Percentiles rank a stretch among this genome's conserved stretches.
phyloP scores from a whole-genome alignment of 30 jellyfish, hydroid and myxozoan genomes.

The Nemopilema nomurai region DNA sequence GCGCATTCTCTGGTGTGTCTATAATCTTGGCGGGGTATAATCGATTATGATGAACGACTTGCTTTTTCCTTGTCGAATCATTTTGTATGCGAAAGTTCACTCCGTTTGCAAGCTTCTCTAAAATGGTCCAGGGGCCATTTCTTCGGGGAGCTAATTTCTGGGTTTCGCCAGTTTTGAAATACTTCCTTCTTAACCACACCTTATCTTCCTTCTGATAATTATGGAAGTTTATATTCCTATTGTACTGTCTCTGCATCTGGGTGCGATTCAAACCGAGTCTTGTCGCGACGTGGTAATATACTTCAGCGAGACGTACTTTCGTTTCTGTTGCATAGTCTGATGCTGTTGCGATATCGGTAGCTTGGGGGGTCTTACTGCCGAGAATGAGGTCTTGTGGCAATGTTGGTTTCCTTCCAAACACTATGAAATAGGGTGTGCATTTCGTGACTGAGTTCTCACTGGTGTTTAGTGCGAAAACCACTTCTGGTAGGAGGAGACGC shows the following conservation, averaged over 20 bases:
- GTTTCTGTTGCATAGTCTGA: conserved; percentile 38
- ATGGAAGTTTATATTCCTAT: conserved; percentile 31
- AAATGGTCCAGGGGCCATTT: conserved; percentile 44
- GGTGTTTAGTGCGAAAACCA: conserved; percentile 33
- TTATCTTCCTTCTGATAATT: conserved; percentile 16
- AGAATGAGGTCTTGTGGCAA: conserved; percentile 7
- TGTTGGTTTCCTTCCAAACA: too few relatives aligned
- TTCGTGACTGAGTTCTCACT: conserved; percentile 49
- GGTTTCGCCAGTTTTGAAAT: conserved; percentile 40
- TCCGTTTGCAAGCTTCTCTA: conserved; percentile 9
- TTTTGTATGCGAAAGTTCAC: too few relatives aligned
- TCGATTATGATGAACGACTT: conserved; percentile 29
- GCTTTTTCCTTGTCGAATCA: conserved; percentile 4
- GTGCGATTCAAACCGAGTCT: conserved; percentile 13
- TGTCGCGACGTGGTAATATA: conserved; percentile 34
- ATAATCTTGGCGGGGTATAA: conserved; percentile 8
- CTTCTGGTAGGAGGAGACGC: conserved; percentile 47
- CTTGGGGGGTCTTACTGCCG: too few relatives aligned
- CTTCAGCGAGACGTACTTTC: conserved; percentile 34
- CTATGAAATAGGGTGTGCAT: conserved; percentile 55
- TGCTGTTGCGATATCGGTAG: conserved; percentile 42
- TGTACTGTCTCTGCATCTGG: conserved; percentile 36
- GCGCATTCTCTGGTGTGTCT: conserved; percentile 42
- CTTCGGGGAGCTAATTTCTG: conserved; percentile 49
- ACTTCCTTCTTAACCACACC: conserved; percentile 18